Evolutionary conservation across 2,888 invertebrate species (phyloP), one percentile per base, ranked within the genome.

Genomic region (Megastigmus dorsalis): DNA sequence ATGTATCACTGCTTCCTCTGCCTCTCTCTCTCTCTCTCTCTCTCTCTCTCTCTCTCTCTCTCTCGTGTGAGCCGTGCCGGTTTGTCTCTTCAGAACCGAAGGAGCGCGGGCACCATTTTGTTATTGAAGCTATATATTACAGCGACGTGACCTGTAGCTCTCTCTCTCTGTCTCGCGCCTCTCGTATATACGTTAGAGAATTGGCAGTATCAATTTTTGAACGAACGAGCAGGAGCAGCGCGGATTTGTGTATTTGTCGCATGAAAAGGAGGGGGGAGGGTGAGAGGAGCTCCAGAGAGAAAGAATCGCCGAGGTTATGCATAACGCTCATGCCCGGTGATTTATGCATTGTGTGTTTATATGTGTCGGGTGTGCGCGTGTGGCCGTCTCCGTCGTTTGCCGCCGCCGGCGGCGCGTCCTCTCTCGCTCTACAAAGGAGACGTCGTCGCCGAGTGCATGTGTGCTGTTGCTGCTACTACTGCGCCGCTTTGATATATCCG

Each of bases 181-280:
- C n/a, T n/a, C n/a, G n/a, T n/a, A n/a, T n/a, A n/a, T n/a, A n/a
- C n/a, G n/a, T n/a, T n/a, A n/a, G n/a, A n/a, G n/a, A n/a, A n/a
- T 43, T 59, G 74, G 52, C 65, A 52, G 59, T 69, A 74, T 74
- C 74, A 74, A 69, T 74, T 74, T 69, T 62, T 28, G 43, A 5
- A 26, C 4, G 33, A 23, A 43, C 38, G 54, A 13, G 26, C 10
- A n/a, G n/a, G n/a, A n/a, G n/a, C n/a, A n/a, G n/a, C n/a, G n/a
- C 13, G 52, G 55, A 52, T 60, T 67, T 28, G 45, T 52, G 52
- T 41, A 63, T 59, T 57, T 63, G 36, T 50, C 55, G 33, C 2
- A 15, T 4, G 41, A 1, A 28, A n/a, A n/a, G n/a, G n/a, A n/a
- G n/a, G n/a, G n/a, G n/a, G n/a, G n/a, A n/a, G n/a, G n/a, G n/a